Base-by-base conservation (phyloP, 2,113 vertebrate species). In the Cochlearius cochlearius region DNA sequence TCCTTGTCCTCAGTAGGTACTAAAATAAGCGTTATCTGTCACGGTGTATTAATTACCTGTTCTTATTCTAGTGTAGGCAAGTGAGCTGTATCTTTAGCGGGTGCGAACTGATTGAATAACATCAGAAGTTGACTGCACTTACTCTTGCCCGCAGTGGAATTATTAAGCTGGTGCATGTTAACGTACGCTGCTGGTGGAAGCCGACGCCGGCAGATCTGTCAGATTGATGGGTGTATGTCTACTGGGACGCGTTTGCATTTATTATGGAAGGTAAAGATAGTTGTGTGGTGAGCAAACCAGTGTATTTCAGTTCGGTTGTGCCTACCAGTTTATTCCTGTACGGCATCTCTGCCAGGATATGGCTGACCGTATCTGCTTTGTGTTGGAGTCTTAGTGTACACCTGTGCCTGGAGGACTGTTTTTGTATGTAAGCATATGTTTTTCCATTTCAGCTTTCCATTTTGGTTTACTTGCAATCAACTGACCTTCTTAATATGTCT, bases 391-490 rank as follows among this genome's bases (percentile, higher is more conserved):
- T 36, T 26, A 4, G 49, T 0, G 0, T 53, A 14, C 18, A 11
- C 20, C 32, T 79, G 29, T 2, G 1, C 0, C 0, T 22, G 34
- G 43, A 56, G 43, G 41, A 11, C 52, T 67, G 18, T 41, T 3
- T 32, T 66, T 32, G 6, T 26, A 6, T 16, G 25, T 27, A 27
- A 23, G 12, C 22, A 9, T 38, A 25, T 60, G 60, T 4, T 50
- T 74, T 41, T 72, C 21, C 53, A 4, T 39, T 73, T 88, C 67
- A 53, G 12, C 32, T 90, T 88, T 95, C 55, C 19, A 0, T 55
- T 93, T 88, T 69, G n/a, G 7, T 71, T 80, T 67, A 47, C 41
- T 80, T 86, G 8, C 45, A 52, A 59, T 76, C 74, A 50, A 2
- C 32, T 36, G 41, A 27, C 41, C 6, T 4, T 41, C 47, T 62